Evolutionary conservation across 92 coral and sea anemone species (phyloP).

Genomic region (Porites lobata): DNA sequence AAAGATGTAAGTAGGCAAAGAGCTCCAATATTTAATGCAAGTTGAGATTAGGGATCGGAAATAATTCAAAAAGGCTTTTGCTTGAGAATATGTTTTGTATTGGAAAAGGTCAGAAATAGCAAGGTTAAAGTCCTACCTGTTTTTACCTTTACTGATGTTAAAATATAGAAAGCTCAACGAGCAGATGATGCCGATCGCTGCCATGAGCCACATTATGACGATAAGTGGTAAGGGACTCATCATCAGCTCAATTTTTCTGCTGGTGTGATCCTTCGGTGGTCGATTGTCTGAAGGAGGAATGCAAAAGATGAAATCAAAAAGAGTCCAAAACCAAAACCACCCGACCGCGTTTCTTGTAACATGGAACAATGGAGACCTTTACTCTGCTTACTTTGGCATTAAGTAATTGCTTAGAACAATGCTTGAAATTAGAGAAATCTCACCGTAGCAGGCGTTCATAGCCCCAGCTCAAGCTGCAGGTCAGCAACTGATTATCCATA

Average conservation of each 20-base stretch:
- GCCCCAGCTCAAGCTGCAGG: too few species aligned
- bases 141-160: constrained; percentile 77
- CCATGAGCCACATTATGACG: constrained; percentile 83
- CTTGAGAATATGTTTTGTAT: too few species aligned
- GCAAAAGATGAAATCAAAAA: background rate
- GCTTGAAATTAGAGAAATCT: too few species aligned
- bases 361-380: too few species aligned
- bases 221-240: constrained; percentile 77
- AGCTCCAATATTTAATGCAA: too few species aligned
- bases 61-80: too few species aligned
- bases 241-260: constrained; percentile 60
- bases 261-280: constrained; percentile 83
- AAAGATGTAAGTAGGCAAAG: background rate
- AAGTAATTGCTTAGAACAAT: too few species aligned
- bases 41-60: too few species aligned
- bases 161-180: constrained; percentile 84
- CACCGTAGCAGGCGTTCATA: too few species aligned
- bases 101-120: background rate
- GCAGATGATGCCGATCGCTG: constrained; percentile 73
- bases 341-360: background rate
- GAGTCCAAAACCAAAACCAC: too few species aligned
- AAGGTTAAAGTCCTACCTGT: constrained; percentile 61
- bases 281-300: constrained; percentile 48
- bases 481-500: too few species aligned
- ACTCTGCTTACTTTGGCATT: too few species aligned